Evolutionary conservation across 2,113 vertebrate species (phyloP), one percentile per base, ranked within the genome.

Genomic region (Diglossa brunneiventris): DNA sequence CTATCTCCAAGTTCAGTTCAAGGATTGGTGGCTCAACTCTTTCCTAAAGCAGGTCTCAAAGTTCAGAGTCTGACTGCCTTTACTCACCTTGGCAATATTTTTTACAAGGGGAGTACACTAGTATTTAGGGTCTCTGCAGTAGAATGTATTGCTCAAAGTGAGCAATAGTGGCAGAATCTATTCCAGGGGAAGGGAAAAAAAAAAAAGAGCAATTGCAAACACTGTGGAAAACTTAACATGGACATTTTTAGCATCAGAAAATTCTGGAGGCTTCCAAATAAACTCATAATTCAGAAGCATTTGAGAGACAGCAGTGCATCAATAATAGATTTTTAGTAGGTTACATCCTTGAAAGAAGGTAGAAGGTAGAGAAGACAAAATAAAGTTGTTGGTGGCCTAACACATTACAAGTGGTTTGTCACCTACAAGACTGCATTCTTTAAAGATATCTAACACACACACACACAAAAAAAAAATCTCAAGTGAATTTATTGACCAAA

Each of bases 401-500:
- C 88, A 75, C 78, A 74, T 96, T 87, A 77, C 61, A 94, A 97
- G 85, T 90, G 94, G 93, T 94, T 96, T 97, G 96, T 98, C 96
- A 98, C 91, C 95, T 83, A 94, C 37, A 97, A 96, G 89, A 91
- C 46, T 67, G 77, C 84, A 90, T 97, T 97, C 96, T 97, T 97
- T 96, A 96, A 96, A 92, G 94, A 96, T 97, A 91, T 77, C 96
- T 95, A 96, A 95, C 78, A 94, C 88, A 93, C 67, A 95, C 44
- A 95, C 21, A 63, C 39, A 83, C 58, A 11, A 67, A 30, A 61
- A 87, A 62, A 87, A 87, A 62, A 62, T 94, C 97, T 98, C 97
- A 96, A 97, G 97, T 97, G 98, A 98, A 97, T 98, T 98, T 98
- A 98, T 98, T 98, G 97, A 98, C 98, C 97, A 98, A 98, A 98